phyloP scores from a whole-genome alignment of 2,113 vertebrate genomes.

The Orthochromis indermauri region DNA sequence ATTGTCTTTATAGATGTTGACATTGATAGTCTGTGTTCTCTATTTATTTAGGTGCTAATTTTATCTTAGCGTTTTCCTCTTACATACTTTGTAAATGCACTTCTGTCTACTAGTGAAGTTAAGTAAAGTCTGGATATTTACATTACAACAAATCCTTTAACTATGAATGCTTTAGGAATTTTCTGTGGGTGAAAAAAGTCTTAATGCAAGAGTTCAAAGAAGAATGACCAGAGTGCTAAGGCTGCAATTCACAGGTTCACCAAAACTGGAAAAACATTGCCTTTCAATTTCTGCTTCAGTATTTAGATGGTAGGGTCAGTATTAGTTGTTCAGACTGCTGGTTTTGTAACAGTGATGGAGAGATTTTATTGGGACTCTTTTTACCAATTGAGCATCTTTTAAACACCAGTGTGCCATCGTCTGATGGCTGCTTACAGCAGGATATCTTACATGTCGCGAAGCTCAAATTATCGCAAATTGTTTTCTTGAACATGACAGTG shows the following conservation, averaged over 20 bases:
- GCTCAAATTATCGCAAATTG: not conserved
- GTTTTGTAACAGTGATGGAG: not conserved
- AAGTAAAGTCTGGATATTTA: not conserved
- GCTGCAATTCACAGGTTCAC: not conserved
- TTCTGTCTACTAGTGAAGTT: not conserved
- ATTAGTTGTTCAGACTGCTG: not conserved
- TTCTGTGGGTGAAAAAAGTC: not conserved
- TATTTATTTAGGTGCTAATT: not conserved
- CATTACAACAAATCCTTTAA: not conserved
- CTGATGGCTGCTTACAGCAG: not conserved
- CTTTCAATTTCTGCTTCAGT: not conserved
- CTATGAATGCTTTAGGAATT: not conserved
- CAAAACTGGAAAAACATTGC: not conserved
- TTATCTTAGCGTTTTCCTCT: not conserved
- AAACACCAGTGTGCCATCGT: not conserved
- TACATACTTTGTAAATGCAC: not conserved
- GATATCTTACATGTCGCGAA: not conserved
- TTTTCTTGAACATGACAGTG: not conserved
- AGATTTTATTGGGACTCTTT: not conserved
- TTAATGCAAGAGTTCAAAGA: not conserved
- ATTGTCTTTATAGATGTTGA: not conserved
- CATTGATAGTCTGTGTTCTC: not conserved
- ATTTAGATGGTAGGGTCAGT: not conserved
- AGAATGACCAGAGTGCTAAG: not conserved
- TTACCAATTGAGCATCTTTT: not conserved